A percentile compares a stretch with the other conserved stretches of the same genome.
Conservation (phyloP, 2,113 vertebrate genomes). For the Tamias sibiricus region DNA sequence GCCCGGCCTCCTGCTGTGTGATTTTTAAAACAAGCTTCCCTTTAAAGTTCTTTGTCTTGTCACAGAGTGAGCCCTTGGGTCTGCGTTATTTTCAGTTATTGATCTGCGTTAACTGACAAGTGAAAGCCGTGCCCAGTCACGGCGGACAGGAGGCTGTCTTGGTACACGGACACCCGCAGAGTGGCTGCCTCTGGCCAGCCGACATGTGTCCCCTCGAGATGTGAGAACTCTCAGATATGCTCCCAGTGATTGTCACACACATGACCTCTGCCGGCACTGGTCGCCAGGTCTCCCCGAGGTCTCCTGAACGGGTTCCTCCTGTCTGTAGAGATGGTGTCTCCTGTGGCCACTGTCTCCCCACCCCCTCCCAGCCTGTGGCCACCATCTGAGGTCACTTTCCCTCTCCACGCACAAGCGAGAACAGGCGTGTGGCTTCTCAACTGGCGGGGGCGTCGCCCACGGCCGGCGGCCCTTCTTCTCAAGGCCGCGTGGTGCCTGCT, state of each 20-base stretch:
- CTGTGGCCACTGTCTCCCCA: neutral
- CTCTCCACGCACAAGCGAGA: rapidly evolving
- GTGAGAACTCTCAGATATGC: neutral
- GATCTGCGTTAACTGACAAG: neutral
- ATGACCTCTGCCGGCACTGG: rapidly evolving
- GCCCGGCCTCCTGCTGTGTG: too few species aligned
- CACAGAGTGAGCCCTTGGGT: too few species aligned
- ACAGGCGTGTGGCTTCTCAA: neutral
- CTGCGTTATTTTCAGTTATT: neutral
- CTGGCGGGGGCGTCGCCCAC: neutral
- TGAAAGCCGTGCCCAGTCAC: too few species aligned
- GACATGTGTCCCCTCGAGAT: rapidly evolving
- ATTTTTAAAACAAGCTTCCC: neutral
- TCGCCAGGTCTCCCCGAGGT: rapidly evolving
- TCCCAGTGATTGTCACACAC: neutral
- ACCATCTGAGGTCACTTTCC: too few species aligned
- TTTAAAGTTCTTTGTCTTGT: rapidly evolving
- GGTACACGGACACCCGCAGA: rapidly evolving
- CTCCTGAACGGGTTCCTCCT: neutral
- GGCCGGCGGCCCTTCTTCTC: neutral
- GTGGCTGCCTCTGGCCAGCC: too few species aligned
- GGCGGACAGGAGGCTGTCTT: neutral
- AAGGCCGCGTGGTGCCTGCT: neutral
- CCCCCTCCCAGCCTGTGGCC: too few species aligned
- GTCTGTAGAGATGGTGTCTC: neutral